These are phyloP conservation scores for Eupithecia subumbrata DNA, from an alignment of 2,888 invertebrate genomes.

Conservation along the genomic window DNA sequence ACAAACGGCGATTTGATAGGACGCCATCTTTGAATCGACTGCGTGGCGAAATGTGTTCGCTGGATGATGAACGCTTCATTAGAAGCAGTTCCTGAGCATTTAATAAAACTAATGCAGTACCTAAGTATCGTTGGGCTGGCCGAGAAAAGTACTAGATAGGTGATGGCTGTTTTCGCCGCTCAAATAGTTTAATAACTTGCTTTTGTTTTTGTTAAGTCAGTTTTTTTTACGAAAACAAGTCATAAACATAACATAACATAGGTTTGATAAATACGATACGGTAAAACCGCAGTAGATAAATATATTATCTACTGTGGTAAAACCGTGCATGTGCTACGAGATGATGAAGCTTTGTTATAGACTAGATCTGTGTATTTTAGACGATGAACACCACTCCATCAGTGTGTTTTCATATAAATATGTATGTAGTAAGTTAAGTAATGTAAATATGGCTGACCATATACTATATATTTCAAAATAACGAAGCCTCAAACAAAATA, in stretches of 20 bases:
- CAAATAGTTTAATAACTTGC: too few relatives aligned
- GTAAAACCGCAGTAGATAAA: too few relatives aligned
- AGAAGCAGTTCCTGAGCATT: background rate
- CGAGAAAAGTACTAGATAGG: background rate
- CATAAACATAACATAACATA: too few relatives aligned
- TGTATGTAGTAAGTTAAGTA: too few relatives aligned
- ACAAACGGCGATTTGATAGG: constrained; percentile 59
- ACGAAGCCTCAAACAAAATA: background rate
- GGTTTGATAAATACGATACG: too few relatives aligned
- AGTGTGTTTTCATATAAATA: background rate
- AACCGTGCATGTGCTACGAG: too few relatives aligned
- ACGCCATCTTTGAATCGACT: constrained; percentile 43
- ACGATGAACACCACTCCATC: background rate
- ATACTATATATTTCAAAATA: background rate
- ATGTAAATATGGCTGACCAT: background rate
- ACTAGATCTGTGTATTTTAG: too few relatives aligned
- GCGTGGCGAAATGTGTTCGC: constrained; percentile 22
- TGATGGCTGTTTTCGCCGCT: too few relatives aligned
- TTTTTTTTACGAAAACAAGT: too few relatives aligned
- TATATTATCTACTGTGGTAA: too few relatives aligned
- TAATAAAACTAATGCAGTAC: background rate
- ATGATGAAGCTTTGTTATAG: background rate
- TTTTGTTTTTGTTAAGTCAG: too few relatives aligned
- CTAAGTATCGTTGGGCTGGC: background rate
- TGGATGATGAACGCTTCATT: constrained; percentile 22